Evolutionary conservation across 2,888 invertebrate species (phyloP), one percentile per base, ranked within the genome.

Genomic region (Tillus elongatus): DNA sequence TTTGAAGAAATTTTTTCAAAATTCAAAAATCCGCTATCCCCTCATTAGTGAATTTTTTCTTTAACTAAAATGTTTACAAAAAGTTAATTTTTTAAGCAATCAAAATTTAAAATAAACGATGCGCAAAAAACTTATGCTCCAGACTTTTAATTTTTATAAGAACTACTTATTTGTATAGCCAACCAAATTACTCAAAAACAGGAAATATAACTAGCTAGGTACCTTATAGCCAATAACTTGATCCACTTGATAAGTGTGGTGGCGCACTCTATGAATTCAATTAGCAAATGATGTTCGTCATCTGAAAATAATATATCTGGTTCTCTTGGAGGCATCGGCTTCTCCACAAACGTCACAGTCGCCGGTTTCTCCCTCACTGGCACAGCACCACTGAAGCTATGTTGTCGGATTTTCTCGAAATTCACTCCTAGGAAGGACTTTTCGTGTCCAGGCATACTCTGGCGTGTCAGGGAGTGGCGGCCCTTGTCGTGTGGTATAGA

Each of bases 191-290:
- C n/a, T n/a, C n/a, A n/a, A n/a, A n/a, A n/a, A n/a, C n/a, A n/a
- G n/a, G n/a, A n/a, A n/a, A n/a, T n/a, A n/a, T n/a, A n/a, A n/a
- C n/a, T n/a, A n/a, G n/a, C n/a, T n/a, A n/a, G 24, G n/a, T 19
- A n/a, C 6, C 24, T 19, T 6, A 19, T 19, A 6, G 55, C 56
- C 30, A 57, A 39, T 13, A 55, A 50, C 60, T 77, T 72, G 2
- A 83, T 84, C 74, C 82, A 84, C 66, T 89, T 87, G n/a, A 89
- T 83, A n/a, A 92, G 72, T 1, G 82, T 80, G 39, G 85, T 83
- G 33, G 86, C 75, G 15, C 83, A 82, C 60, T 92, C 91, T 13
- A 92, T 80, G 56, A 92, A 79, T 28, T 77, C 79, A 3, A 88
- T 69, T 2, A 93, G 67, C 32, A 82, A 72, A 4, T 72, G 70